These are phyloP conservation scores for Thaumatotibia leucotreta DNA, from an alignment of 1,140 invertebrate genomes.

Conservation along the genomic window DNA sequence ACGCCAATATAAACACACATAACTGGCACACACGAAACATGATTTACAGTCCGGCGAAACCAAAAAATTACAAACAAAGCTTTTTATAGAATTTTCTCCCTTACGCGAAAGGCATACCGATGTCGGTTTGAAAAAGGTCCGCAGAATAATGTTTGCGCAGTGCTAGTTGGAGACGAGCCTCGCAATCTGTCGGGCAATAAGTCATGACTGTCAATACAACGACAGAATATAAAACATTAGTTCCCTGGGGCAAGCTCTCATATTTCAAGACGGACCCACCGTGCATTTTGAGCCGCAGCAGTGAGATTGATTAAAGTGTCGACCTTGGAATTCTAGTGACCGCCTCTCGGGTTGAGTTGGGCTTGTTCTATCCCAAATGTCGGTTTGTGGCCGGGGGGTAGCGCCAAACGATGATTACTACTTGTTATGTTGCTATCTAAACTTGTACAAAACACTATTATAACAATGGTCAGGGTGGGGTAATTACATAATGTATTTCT, in stretches of 20 bases:
- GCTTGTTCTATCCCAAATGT: conserved; percentile 5
- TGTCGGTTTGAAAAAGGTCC: background rate
- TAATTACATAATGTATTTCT: background rate
- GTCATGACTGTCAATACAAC: conserved; percentile 49
- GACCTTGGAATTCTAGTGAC: conserved; percentile 32
- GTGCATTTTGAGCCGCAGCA: conserved; percentile 40
- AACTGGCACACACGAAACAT: background rate
- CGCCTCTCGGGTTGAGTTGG: background rate
- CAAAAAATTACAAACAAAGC: background rate
- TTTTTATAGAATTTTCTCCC: background rate
- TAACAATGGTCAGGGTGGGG: background rate
- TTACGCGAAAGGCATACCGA: background rate
- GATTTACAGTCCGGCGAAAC: background rate
- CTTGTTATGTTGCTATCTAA: conserved; percentile 3
- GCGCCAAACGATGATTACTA: conserved; percentile 3
- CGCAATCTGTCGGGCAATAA: conserved; percentile 50
- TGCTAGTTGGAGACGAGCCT: conserved; percentile 21
- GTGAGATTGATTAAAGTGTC: conserved; percentile 59
- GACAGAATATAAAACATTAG: conserved; percentile 53
- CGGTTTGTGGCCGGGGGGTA: background rate
- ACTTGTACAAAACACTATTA: background rate
- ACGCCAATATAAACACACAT: background rate
- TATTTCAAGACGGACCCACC: conserved; percentile 46
- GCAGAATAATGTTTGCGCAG: conserved; percentile 10
- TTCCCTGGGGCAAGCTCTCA: conserved; percentile 36